These are phyloP conservation scores for Microtus montanus DNA, from an alignment of 2,113 vertebrate species.

Conservation along the genomic window DNA sequence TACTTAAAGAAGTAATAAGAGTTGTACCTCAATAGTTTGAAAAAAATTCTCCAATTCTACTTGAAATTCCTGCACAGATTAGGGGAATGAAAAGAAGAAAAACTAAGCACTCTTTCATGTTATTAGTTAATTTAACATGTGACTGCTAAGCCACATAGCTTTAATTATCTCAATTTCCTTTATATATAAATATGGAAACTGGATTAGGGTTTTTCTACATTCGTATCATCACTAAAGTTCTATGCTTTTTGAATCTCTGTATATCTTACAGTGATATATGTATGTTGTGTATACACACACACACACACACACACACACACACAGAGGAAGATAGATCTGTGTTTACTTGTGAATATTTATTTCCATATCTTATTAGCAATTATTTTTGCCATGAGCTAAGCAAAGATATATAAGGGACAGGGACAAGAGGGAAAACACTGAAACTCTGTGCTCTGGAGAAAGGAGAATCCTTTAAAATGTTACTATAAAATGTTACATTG, in stretches of 20 bases:
- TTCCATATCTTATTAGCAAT: slow-evolving; percentile 17
- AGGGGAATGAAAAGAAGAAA: background rate
- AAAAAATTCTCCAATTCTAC: background rate
- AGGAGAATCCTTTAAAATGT: background rate
- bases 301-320: no score
- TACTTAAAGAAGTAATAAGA: background rate
- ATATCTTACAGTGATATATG: background rate
- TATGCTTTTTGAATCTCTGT: slow-evolving; percentile 6
- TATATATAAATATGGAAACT: background rate
- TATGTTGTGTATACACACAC: background rate
- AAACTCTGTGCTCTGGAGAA: background rate
- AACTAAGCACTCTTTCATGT: background rate
- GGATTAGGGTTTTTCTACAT: background rate
- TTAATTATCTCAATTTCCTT: background rate
- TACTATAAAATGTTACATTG: background rate
- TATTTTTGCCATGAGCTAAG: slow-evolving; percentile 29
- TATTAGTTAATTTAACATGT: slow-evolving; percentile 28
- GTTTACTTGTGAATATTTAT: background rate
- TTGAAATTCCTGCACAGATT: background rate
- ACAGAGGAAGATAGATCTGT: background rate
- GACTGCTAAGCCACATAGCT: background rate
- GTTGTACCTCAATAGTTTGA: background rate
- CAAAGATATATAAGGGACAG: background rate
- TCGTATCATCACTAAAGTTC: slow-evolving; percentile 24
- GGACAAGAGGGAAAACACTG: background rate